Evolutionary conservation across 2,888 invertebrate genomes (phyloP).

Genomic region (Volucella inflata): DNA sequence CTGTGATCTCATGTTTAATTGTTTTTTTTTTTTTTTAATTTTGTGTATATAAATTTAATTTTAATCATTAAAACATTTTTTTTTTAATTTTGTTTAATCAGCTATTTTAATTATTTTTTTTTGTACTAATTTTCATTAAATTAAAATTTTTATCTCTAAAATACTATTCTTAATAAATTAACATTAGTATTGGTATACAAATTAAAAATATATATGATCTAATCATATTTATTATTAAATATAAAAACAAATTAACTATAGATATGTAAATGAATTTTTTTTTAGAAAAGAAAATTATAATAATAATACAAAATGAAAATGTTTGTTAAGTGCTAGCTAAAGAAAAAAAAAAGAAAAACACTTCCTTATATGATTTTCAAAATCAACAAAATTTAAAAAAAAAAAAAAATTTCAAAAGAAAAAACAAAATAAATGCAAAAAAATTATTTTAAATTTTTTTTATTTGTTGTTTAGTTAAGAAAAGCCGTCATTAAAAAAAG

Average conservation of each 20-base stretch:
- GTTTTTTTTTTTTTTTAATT: constrained; percentile 55
- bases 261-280: constrained; percentile 44
- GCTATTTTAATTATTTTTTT: constrained; percentile 73
- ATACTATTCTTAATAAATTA: constrained; percentile 79
- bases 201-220: constrained; percentile 58
- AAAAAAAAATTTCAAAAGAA: constrained; percentile 49
- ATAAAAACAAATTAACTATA: constrained; percentile 38
- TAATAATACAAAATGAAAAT: constrained; percentile 15
- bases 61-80: constrained; percentile 51
- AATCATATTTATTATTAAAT: constrained; percentile 60
- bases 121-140: constrained; percentile 78
- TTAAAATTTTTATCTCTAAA: constrained; percentile 49
- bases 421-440: constrained; percentile 40
- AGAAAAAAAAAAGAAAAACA: constrained; percentile 42
- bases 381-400: constrained; percentile 72
- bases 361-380: constrained; percentile 80
- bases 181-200: constrained; percentile 77
- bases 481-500: constrained; percentile 41
- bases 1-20: constrained; percentile 84
- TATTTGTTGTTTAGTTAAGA: constrained; percentile 46
- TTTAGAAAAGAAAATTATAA: constrained; percentile 20
- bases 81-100: constrained; percentile 64
- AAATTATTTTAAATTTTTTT: constrained; percentile 38
- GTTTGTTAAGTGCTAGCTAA: constrained; percentile 40
- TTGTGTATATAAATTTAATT: constrained; percentile 73